These are phyloP conservation scores for Ypsolopha scabrella DNA, from an alignment of 2,888 invertebrate genomes.

Conservation along the genomic window DNA sequence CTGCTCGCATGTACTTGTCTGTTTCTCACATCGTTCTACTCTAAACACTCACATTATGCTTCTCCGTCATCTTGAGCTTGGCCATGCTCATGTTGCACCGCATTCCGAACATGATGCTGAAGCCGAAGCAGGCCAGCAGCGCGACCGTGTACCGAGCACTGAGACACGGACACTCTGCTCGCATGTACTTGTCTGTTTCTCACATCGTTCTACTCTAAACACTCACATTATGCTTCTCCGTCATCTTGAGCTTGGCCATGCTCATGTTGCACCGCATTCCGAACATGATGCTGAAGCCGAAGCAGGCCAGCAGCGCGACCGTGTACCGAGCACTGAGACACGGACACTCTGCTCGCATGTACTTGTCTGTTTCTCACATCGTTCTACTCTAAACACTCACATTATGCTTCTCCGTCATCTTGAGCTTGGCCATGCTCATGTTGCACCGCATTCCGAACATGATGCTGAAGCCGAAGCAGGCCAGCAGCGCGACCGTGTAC, in stretches of 20 bases:
- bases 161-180: constrained; percentile 88
- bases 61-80: constrained; percentile 83
- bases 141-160: constrained; percentile 90
- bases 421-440: constrained; percentile 97
- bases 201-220: not conserved
- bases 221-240: constrained; percentile 66
- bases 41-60: constrained; percentile 39
- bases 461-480: constrained; percentile 91
- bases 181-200: constrained; percentile 66
- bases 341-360: constrained; percentile 87
- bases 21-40: too few species aligned
- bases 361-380: constrained; percentile 24
- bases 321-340: constrained; percentile 90
- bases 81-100: constrained; percentile 99
- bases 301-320: constrained; percentile 85
- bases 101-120: constrained; percentile 97
- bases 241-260: constrained; percentile 91
- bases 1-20: constrained; percentile 78
- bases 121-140: constrained; percentile 87
- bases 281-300: constrained; percentile 94
- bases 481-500: constrained; percentile 88
- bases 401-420: constrained; percentile 73
- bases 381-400: constrained; percentile 24
- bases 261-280: constrained; percentile 99
- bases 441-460: constrained; percentile 99